phyloP scores from a whole-genome alignment of 1,140 invertebrate genomes.

The Orussus abietinus region DNA sequence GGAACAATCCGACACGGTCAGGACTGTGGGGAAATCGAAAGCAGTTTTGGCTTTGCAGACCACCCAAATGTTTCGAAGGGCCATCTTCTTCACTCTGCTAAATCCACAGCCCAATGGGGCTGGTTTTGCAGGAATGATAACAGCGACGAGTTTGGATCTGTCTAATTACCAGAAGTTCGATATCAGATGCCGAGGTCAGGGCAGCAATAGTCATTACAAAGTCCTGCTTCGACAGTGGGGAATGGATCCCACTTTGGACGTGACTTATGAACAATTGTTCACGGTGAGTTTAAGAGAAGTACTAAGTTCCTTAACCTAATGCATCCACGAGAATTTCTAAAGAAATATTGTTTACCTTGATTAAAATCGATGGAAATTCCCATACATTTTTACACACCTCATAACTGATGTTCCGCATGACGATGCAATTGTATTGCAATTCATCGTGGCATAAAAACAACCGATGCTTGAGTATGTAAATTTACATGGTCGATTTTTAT shows the following conservation, averaged over 20 bases:
- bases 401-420: too few species aligned
- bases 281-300: conserved; percentile 51
- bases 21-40: conserved; percentile 65
- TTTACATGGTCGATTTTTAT: too few species aligned
- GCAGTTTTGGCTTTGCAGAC: conserved; percentile 59
- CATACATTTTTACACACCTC: too few species aligned
- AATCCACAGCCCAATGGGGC: conserved; percentile 70
- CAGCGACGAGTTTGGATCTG: conserved; percentile 50
- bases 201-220: conserved; percentile 57
- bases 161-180: conserved; percentile 51
- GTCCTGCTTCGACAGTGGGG: conserved; percentile 60
- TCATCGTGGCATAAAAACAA: too few species aligned
- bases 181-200: conserved; percentile 59
- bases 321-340: conserved; percentile 3
- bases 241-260: conserved; percentile 53
- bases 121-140: conserved; percentile 63
- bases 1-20: conserved; percentile 64
- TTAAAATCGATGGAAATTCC: too few species aligned
- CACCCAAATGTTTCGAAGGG: conserved; percentile 58
- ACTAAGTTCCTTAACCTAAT: too few species aligned
- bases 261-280: conserved; percentile 66
- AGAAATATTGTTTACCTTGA: neutral
- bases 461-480: too few species aligned
- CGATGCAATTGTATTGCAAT: too few species aligned
- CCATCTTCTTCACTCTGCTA: conserved; percentile 63